These are phyloP conservation scores for Leuciscus idus DNA, from an alignment of 2,113 vertebrate genomes.

Conservation along the genomic window DNA sequence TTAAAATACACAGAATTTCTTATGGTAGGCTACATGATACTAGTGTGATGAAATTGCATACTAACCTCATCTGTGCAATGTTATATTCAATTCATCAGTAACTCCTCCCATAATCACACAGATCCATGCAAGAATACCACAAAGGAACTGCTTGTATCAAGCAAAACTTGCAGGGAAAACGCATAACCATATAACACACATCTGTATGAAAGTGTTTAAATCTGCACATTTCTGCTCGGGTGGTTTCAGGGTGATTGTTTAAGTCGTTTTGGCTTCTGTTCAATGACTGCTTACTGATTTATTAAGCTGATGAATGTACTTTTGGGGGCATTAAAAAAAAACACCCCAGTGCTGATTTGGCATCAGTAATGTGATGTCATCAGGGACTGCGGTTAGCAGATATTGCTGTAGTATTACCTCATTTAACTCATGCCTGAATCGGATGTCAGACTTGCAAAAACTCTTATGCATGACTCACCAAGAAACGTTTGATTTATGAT, in stretches of 20 bases:
- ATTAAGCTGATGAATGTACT: background rate
- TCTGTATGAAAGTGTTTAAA: background rate
- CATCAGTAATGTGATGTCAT: background rate
- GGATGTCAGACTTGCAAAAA: background rate
- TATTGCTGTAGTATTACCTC: slow-evolving; percentile 1
- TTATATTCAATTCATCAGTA: background rate
- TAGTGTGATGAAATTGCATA: background rate
- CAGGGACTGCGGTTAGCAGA: background rate
- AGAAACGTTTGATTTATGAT: background rate
- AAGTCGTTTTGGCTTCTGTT: background rate
- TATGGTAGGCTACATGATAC: background rate
- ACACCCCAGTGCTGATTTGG: background rate
- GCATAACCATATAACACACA: background rate
- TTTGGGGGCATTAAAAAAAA: background rate
- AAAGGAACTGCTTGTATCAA: background rate
- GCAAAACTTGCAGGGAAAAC: background rate
- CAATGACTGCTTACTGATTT: background rate
- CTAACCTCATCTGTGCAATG: background rate
- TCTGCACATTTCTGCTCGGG: background rate
- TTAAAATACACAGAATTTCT: background rate
- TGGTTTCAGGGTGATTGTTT: background rate
- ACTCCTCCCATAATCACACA: no score
- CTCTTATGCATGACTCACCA: background rate
- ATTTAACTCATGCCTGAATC: background rate
- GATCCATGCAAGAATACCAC: no score